Conservation (phyloP, 2,113 vertebrate genomes). For the Lanius collurio region DNA sequence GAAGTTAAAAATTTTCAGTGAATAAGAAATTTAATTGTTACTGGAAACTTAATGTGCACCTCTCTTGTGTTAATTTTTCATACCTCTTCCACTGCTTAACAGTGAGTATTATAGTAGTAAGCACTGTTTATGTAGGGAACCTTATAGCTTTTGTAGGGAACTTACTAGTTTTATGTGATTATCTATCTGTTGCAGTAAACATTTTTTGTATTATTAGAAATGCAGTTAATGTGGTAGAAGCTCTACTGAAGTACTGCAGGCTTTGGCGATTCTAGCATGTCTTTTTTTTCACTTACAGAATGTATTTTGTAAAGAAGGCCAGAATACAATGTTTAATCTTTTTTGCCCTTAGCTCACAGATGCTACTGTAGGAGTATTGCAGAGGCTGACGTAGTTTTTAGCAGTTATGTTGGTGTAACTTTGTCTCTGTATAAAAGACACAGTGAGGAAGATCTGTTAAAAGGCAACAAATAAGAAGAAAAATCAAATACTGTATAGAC, state of each 20-base stretch:
- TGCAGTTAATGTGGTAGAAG: background rate
- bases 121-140: background rate
- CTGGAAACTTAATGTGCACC: background rate
- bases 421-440: constrained; percentile 36
- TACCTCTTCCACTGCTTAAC: background rate
- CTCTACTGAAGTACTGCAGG: background rate
- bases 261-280: background rate
- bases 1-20: background rate
- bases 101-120: background rate
- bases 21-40: background rate
- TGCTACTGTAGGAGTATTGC: constrained; percentile 63
- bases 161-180: background rate
- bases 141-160: background rate
- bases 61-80: background rate
- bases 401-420: constrained; percentile 64
- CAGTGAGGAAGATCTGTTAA: constrained; percentile 7
- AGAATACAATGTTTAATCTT: constrained; percentile 27
- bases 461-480: background rate
- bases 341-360: constrained; percentile 53
- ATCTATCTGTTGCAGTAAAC: background rate
- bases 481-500: background rate
- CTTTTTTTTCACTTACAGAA: constrained; percentile 13
- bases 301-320: constrained; percentile 15
- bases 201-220: background rate
- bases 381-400: constrained; percentile 63